A percentile compares a stretch with the other conserved stretches of the same genome.
Conservation (phyloP, 2,113 vertebrate species). For the Rhea americana region DNA sequence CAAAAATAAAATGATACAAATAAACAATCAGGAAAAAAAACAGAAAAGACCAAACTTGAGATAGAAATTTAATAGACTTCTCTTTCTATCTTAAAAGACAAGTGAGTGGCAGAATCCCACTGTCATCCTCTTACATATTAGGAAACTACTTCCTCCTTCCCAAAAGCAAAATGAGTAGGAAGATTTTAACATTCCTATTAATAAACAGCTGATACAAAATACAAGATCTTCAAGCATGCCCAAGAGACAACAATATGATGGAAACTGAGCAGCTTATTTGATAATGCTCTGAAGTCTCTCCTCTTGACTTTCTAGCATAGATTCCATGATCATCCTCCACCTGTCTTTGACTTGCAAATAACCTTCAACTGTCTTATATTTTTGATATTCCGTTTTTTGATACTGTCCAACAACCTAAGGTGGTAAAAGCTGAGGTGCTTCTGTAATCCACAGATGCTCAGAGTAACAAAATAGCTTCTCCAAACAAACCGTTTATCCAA, state of each 20-base stretch:
- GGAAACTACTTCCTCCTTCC: background rate
- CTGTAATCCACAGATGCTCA: background rate
- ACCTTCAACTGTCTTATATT: background rate
- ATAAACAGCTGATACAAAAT: background rate
- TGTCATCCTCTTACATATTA: rapidly evolving
- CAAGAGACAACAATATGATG: background rate
- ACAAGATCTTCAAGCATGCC: background rate
- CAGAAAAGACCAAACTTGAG: background rate
- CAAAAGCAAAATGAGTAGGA: background rate
- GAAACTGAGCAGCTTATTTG: background rate
- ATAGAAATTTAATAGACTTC: background rate
- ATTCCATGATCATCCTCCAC: background rate
- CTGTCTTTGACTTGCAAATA: background rate
- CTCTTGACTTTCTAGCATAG: background rate
- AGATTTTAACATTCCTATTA: background rate
- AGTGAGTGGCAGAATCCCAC: background rate
- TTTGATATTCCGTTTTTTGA: background rate
- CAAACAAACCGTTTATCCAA: background rate
- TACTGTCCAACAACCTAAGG: background rate
- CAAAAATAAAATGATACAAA: background rate
- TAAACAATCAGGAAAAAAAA: background rate
- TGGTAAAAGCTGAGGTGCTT: rapidly evolving
- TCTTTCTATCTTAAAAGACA: background rate
- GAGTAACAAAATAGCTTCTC: background rate
- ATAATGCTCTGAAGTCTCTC: no score